These are phyloP conservation scores for Abramis brama DNA, from an alignment of 2,113 vertebrate genomes.

Conservation along the genomic window DNA sequence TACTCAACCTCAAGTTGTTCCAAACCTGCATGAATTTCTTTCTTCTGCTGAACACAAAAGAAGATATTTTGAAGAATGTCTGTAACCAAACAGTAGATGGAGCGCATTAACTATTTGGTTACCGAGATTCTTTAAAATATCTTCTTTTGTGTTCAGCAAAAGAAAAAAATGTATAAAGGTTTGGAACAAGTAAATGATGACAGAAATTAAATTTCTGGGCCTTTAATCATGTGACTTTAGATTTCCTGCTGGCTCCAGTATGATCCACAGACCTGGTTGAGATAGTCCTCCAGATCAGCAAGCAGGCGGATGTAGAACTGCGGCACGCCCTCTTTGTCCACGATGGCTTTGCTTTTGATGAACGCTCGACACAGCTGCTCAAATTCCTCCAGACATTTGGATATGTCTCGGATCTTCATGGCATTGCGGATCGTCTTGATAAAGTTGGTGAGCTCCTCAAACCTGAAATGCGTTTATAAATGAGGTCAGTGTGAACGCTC, in stretches of 20 bases:
- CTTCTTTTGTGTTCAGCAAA: too few relatives aligned
- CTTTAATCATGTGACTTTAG: neutral
- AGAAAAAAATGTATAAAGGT: too few relatives aligned
- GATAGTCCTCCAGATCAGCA: slow-evolving; percentile 88
- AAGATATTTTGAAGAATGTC: too few relatives aligned
- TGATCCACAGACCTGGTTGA: slow-evolving; percentile 81
- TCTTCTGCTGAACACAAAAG: too few relatives aligned
- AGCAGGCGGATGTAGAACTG: slow-evolving; percentile 88
- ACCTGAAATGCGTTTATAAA: slow-evolving; percentile 69
- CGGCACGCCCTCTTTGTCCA: slow-evolving; percentile 91
- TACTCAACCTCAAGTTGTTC: too few relatives aligned
- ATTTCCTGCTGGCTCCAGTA: neutral
- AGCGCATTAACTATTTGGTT: too few relatives aligned
- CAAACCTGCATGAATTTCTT: too few relatives aligned
- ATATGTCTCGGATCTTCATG: slow-evolving; percentile 93
- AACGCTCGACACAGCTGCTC: slow-evolving; percentile 89
- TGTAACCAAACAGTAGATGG: too few relatives aligned
- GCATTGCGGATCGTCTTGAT: slow-evolving; percentile 93
- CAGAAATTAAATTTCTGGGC: too few relatives aligned
- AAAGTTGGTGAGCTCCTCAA: slow-evolving; percentile 90
- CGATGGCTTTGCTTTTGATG: slow-evolving; percentile 88
- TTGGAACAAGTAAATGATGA: too few relatives aligned
- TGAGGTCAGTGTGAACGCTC: neutral
- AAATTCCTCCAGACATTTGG: slow-evolving; percentile 92
- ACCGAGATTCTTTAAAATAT: too few relatives aligned